Base-by-base conservation (phyloP, 2,888 invertebrate genomes). In the Chaetogeoica ovagalla region DNA sequence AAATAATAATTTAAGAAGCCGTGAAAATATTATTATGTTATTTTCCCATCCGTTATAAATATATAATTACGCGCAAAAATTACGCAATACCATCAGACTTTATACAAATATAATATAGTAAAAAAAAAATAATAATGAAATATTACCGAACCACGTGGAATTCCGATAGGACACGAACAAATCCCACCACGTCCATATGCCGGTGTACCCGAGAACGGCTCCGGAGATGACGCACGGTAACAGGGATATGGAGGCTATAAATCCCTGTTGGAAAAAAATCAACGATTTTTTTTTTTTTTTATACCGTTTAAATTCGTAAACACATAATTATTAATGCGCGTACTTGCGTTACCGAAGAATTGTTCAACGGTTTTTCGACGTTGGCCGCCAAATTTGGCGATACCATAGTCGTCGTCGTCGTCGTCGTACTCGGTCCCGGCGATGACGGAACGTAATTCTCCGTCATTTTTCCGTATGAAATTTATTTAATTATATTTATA, bases 211-310 rank as follows among this genome's bases (percentile, higher is more conserved):
- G 57, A 79, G 57, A 30, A 79, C 5, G 9, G 63, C 71, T 43
- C 79, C 79, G 5, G 79, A 71, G 55, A 79, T 63, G 19, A 79
- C 39, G 9, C 79, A 79, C n/a, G 79, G 79, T 1, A 79, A 30
- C 39, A 79, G n/a, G 4, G 79, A 71, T 15, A 71, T 21, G 0
- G 23, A 21, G 5, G 71, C 71, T 23, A 79, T 5, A n/a, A 79
- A 39, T 55, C 79, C 71, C 79, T 79, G n/a, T 3, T 37, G 23
- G 1, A 59, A 76, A 60, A 23, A 11, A 55, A 39, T n/a, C 9
- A 23, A 37, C 30, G 30, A 30, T 30, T 30, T 30, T 4, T 30
- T 4, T 30, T n/a, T n/a, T n/a, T n/a, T n/a, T n/a, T n/a, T n/a
- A n/a, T n/a, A n/a, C n/a, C n/a, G n/a, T n/a, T n/a, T n/a, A n/a